phyloP scores from a whole-genome alignment of 2,888 invertebrate genomes.

The Rotaria socialis region DNA sequence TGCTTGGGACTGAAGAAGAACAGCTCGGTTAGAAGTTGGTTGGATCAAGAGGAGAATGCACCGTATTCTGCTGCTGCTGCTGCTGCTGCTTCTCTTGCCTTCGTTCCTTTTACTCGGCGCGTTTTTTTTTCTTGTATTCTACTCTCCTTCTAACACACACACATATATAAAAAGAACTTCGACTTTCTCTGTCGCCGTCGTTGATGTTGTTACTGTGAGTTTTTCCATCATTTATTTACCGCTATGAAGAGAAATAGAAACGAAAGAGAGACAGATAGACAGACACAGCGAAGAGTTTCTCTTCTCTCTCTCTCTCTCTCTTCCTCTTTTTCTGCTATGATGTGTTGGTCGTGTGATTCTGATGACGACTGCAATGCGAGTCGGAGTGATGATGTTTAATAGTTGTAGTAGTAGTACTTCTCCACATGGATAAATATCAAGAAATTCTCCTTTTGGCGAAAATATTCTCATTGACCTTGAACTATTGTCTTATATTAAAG shows the following conservation, averaged over 20 bases:
- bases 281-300: background rate
- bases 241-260: background rate
- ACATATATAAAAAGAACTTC: background rate
- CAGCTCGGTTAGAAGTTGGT: background rate
- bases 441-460: background rate
- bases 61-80: background rate
- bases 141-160: background rate
- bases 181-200: background rate
- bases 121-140: background rate
- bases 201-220: constrained; percentile 17
- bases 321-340: background rate
- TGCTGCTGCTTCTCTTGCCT: background rate
- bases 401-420: background rate
- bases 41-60: constrained; percentile 10
- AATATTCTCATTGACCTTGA: background rate
- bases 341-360: background rate
- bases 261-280: background rate
- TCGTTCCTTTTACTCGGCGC: background rate
- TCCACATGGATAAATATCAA: constrained; percentile 1
- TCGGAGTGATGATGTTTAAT: background rate
- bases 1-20: background rate
- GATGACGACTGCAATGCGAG: background rate
- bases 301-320: background rate
- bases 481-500: background rate
- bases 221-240: constrained; percentile 18